A percentile compares a stretch with the other conserved stretches of the same genome.
These are phyloP conservation scores for Melanotaenia boesemani DNA, from an alignment of 2,797 vertebrate species.

Conservation along the genomic window DNA sequence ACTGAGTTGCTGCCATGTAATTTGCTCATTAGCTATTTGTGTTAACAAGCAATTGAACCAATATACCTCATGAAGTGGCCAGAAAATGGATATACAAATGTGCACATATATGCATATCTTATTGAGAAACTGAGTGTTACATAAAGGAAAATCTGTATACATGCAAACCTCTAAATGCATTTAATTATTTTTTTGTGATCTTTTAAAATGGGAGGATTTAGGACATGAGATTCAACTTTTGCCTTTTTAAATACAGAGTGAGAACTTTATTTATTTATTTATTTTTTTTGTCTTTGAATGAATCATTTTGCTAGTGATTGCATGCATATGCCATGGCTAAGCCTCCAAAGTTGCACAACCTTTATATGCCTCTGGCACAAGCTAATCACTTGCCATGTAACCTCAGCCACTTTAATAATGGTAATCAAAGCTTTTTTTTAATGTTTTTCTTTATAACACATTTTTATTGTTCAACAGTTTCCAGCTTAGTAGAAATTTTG, in stretches of 20 bases:
- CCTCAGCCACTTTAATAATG: conserved; percentile 13
- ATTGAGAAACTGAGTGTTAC: background rate
- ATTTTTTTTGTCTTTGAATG: background rate
- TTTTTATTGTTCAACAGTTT: conserved; percentile 32
- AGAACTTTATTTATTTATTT: background rate
- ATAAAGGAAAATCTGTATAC: background rate
- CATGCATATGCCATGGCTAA: background rate
- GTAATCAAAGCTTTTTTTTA: conserved; percentile 37
- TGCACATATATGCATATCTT: background rate
- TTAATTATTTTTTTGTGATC: background rate
- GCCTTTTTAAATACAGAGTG: background rate
- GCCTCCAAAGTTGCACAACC: background rate
- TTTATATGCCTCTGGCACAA: background rate
- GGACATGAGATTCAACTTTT: background rate
- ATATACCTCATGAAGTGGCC: background rate
- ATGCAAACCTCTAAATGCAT: background rate
- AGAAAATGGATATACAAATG: background rate
- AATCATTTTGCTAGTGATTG: background rate
- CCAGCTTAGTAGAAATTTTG: conserved; percentile 44
- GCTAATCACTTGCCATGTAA: background rate
- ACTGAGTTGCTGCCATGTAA: background rate
- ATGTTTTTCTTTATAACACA: conserved; percentile 13
- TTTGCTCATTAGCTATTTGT: background rate
- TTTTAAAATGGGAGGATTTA: background rate
- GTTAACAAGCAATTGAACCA: background rate